Conservation (phyloP, 2,113 vertebrate genomes). For the Daphoenositta chrysoptera region DNA sequence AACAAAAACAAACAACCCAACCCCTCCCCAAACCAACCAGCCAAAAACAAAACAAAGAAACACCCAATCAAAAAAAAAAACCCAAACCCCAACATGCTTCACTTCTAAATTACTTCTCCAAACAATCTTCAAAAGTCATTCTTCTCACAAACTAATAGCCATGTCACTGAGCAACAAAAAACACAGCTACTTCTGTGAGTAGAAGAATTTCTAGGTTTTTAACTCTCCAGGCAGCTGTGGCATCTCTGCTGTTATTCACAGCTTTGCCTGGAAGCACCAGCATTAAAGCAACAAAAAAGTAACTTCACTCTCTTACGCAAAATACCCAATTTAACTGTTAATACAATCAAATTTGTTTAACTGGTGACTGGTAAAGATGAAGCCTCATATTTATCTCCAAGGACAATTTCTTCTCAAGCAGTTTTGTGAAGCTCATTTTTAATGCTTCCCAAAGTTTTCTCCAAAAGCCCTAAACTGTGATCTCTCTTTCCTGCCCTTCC, state of each 20-base stretch:
- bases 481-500: background rate
- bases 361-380: background rate
- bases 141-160: background rate
- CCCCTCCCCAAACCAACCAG: background rate
- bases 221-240: background rate
- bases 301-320: background rate
- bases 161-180: background rate
- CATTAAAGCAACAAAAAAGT: background rate
- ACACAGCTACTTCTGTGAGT: background rate
- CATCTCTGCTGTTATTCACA: background rate
- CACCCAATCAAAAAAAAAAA: accelerated
- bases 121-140: background rate
- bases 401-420: background rate
- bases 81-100: background rate
- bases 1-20: too few relatives aligned
- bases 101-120: background rate
- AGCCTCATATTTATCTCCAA: background rate
- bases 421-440: background rate
- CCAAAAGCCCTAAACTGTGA: background rate
- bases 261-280: background rate
- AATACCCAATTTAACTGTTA: background rate
- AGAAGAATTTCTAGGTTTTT: background rate
- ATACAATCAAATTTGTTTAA: background rate
- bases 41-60: background rate
- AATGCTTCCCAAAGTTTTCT: background rate